Evolutionary conservation across 2,888 invertebrate genomes (phyloP), one percentile per base, ranked within the genome.

Genomic region (Spisula subtruncata): DNA sequence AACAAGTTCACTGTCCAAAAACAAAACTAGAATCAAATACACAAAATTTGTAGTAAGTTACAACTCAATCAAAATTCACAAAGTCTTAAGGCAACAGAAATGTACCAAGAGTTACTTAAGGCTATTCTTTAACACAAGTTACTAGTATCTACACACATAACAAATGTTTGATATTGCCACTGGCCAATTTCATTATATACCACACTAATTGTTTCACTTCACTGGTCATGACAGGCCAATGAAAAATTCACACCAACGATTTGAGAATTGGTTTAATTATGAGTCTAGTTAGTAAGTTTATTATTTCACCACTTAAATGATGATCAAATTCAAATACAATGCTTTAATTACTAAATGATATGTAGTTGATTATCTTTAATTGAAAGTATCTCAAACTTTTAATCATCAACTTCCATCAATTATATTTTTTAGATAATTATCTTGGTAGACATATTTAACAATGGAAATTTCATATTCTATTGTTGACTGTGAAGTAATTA

Each of bases 101-200:
- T 75, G 75, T 25, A 32, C 32, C 35, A 32, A 75, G 0, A 75
- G 75, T 75, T 35, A 80, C 85, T 85, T 85, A 85, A 85, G 85
- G 85, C 85, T 56, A 85, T 85, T 80, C 35, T 48, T 41, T 35
- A n/a, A 41, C 35, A 80, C 35, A 80, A 41, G 85, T 32, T 75
- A 79, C 85, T 16, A 35, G 41, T 54, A 14, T n/a, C 51, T 80
- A 79, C 54, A 51, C 54, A 79, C 56, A 80, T 32, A 18, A 51
- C 54, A 80, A 85, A 35, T 85, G 85, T 80, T 80, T 88, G 85
- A 90, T 81, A 88, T 91, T 81, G 87, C 91, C 91, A 91, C 86
- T 83, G 89, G 91, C 87, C 51, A 86, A 91, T 91, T 91, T 80
- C n/a, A 81, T 89, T 91, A 86, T 91, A 91, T 91, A 91, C 87